phyloP scores from a whole-genome alignment of 2,888 invertebrate species.

The Hydroisotoma schaefferi region DNA sequence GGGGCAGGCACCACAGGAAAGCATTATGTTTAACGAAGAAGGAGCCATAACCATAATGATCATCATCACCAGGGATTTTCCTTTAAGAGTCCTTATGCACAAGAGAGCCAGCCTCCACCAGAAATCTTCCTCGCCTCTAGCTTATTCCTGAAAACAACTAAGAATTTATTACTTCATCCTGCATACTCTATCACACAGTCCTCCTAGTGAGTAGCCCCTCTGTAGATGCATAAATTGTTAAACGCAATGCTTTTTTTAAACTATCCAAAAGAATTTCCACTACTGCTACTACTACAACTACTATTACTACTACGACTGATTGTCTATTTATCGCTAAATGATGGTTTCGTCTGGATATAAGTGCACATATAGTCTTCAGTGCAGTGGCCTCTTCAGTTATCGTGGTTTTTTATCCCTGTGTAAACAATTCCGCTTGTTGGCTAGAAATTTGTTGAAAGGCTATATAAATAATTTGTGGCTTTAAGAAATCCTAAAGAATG shows the following conservation, averaged over 20 bases:
- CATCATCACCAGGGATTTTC: not conserved
- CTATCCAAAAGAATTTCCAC: not conserved
- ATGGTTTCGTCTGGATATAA: no score
- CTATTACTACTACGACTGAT: not conserved
- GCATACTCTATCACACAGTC: not conserved
- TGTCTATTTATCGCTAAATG: not conserved
- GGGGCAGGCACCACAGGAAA: no score
- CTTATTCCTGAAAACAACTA: constrained; percentile 30
- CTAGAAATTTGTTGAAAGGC: no score
- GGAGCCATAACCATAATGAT: not conserved
- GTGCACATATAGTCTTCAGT: no score
- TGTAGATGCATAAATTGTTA: not conserved
- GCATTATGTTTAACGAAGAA: constrained; percentile 4
- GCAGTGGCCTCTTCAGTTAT: no score
- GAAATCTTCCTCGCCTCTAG: constrained; percentile 16
- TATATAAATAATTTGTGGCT: no score
- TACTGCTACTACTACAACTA: not conserved
- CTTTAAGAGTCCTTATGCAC: not conserved
- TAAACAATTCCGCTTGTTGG: no score
- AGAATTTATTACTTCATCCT: constrained; percentile 32
- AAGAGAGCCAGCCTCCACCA: not conserved
- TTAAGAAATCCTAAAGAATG: no score
- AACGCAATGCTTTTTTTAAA: not conserved
- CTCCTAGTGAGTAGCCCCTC: not conserved
- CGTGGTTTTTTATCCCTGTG: no score